Evolutionary conservation across 2,888 invertebrate genomes (phyloP), one percentile per base, ranked within the genome.

Genomic region (Nineta flava): DNA sequence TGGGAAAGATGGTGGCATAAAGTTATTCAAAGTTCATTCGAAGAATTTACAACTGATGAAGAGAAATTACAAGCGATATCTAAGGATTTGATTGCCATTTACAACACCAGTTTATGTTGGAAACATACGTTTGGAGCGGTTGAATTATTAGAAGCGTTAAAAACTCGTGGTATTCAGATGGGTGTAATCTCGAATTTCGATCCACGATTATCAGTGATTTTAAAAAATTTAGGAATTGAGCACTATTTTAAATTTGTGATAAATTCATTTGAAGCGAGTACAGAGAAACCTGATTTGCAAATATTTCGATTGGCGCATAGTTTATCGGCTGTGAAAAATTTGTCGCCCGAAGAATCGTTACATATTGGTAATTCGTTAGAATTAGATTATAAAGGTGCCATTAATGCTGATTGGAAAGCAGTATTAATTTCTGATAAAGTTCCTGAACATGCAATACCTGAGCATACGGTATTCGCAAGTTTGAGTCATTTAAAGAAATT

Each of bases 111-210:
- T 1, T 73, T 75, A 50, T 83, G 83, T 60, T 94, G 92, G 91
- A 71, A 77, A 58, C 69, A 76, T 31, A 75, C 76, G 55, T 72
- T 79, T 44, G 86, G 85, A 13, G 73, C 77, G 17, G 61, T 73
- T 9, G 75, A 77, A 50, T 65, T 88, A n/a, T 67, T 91, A 1
- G 66, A 76, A 19, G 71, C 73, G 52, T 64, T 90, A 7, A 68
- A 65, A 53, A 61, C 63, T 10, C 67, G 64, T 49, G 65, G 66
- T 19, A 58, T 76, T 12, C 57, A 63, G 10, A 56, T 91, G 42
- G 93, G 91, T 3, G 76, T 91, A 0, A 79, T 94, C 55, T 90
- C 93, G 6, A 94, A 94, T 67, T 90, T 84, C 68, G 94, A 94
- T 69, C 83, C 87, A 31, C 73, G 92, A 31, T 68, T 94, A 2